Base-by-base conservation (phyloP, 1,140 invertebrate species). In the Pomacea maculata region DNA sequence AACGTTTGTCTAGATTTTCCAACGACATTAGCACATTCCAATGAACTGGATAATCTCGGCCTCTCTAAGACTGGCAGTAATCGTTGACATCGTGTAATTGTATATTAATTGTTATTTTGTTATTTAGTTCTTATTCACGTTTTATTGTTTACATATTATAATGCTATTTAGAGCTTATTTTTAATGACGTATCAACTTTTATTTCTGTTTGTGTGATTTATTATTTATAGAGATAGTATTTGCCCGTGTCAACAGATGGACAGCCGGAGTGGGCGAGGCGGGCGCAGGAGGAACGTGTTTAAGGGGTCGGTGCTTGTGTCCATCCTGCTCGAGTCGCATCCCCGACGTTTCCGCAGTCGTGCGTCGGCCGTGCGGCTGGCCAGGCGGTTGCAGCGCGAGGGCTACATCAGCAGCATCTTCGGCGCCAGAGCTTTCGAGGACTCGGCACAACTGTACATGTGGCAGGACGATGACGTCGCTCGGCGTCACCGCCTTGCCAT, bases 341-440 rank as follows among this genome's bases (percentile, higher is more conserved):
- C 86, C 1, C 80, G 81, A 17, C 82, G 84, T 19, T 89, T 89
- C 74, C 80, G 80, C 21, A 85, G 77, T 57, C 80, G 89, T n/a
- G 76, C 83, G n/a, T 77, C 80, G 67, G 89, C 89, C 11, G 80
- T 86, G 64, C 83, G 83, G 67, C 87, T 89, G 73, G 87, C 86
- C 64, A 83, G 83, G 73, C 80, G 84, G 61, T 86, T 90, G 21
- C 87, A 89, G 76, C 83, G 84, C 11, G 84, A 85, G 34, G 87
- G 89, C n/a, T 82, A 86, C 34, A 85, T 90, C 70, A 79, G 70
- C 74, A 88, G 89, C 76, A 85, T 88, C 45, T 85, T 83, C 75
- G 87, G 87, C 68, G 83, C 85, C 54, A 80, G 72, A 25, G 77
- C 80, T 64, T 90, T 90, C 82, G 87, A 90, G 75, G 89, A 90